Conservation (phyloP, 2,888 invertebrate species). For the Apodemia hepburni region DNA sequence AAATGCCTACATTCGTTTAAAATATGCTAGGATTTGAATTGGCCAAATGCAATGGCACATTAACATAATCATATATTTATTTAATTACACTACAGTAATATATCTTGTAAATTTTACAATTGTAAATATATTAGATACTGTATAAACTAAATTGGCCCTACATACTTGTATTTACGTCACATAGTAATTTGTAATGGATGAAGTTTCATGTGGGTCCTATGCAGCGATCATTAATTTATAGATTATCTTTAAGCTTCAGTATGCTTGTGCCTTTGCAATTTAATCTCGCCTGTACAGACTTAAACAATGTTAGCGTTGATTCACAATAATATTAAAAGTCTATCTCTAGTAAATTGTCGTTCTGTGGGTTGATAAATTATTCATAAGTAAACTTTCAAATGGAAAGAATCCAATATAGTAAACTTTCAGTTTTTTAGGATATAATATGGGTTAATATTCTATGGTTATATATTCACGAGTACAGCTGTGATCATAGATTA, state of each 20-base stretch:
- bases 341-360: too few relatives aligned
- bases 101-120: not conserved
- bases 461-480: not conserved
- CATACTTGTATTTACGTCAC: not conserved
- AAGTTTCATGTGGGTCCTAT: not conserved
- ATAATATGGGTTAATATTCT: not conserved
- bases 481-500: not conserved
- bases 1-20: too few relatives aligned
- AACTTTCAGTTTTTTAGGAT: not conserved
- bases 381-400: not conserved
- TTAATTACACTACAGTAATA: not conserved
- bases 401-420: too few relatives aligned
- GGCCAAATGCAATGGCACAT: not conserved
- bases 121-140: too few relatives aligned
- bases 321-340: not conserved
- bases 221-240: not conserved
- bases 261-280: slow-evolving; percentile 4
- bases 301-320: not conserved
- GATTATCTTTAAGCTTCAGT: not conserved
- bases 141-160: not conserved
- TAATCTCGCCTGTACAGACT: not conserved
- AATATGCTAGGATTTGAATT: not conserved
- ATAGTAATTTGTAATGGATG: not conserved
- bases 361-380: not conserved
- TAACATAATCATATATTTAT: not conserved